Evolutionary conservation across 2,888 invertebrate species (phyloP).

Genomic region (Drosophila barbarae): DNA sequence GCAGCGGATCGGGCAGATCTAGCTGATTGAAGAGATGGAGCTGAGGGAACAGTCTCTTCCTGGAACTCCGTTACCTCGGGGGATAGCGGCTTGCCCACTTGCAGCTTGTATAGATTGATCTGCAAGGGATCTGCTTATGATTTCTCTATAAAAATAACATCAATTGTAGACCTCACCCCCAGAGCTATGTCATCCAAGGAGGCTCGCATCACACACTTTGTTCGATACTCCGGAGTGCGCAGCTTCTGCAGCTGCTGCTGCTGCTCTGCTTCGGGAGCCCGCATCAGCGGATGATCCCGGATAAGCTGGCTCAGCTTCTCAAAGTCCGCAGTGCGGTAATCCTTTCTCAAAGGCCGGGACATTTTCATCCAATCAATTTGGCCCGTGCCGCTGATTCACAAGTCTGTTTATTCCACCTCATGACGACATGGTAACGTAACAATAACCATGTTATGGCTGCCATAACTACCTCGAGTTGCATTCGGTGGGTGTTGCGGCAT

Average conservation of each 20-base stretch:
- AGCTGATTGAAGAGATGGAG: constrained; percentile 1
- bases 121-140: constrained; percentile 3
- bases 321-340: constrained; percentile 62
- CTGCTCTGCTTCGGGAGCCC: constrained; percentile 25
- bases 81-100: constrained; percentile 34
- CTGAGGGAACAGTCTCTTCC: constrained; percentile 16
- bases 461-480: constrained; percentile 46
- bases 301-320: constrained; percentile 57
- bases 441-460: constrained; percentile 48
- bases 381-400: constrained; percentile 4
- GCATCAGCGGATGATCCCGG: constrained; percentile 59
- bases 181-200: constrained; percentile 64
- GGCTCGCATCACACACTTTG: constrained; percentile 67
- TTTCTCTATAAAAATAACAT: not conserved
- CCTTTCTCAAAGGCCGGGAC: constrained; percentile 48
- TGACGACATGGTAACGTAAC: constrained; percentile 57
- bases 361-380: constrained; percentile 29
- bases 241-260: constrained; percentile 47
- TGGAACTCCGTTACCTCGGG: constrained; percentile 6
- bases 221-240: constrained; percentile 61
- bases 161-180: constrained; percentile 46
- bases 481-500: constrained; percentile 22
- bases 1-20: constrained; percentile 1
- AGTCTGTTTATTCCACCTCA: constrained; percentile 24
- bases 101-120: constrained; percentile 61